Evolutionary conservation across 2,888 invertebrate species (phyloP), one percentile per base, ranked within the genome.

Genomic region (Prenolepis imparis): DNA sequence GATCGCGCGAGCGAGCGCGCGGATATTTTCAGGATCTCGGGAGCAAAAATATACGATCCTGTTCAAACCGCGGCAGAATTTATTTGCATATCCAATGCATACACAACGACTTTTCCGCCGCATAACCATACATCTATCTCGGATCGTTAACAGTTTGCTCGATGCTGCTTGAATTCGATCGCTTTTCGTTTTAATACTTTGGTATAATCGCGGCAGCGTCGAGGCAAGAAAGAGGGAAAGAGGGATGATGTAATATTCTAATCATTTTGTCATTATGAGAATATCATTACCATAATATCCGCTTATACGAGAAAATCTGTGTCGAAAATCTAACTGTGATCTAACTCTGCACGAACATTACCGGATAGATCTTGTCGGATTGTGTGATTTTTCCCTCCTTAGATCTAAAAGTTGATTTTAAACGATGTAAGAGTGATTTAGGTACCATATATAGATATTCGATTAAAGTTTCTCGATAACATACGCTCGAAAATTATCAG

Each of bases 1-100:
- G 66, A 70, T 74, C 28, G 28, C 28, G 28, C 39, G 41, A 21
- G 48, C 44, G 36, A 39, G 59, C 18, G 11, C 18, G 24, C 44
- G 64, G 84, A 74, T 84, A 73, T 72, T 87, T 82, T 44, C 24
- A 61, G 41, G 32, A 36, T 28, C n/a, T 39, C 52, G n/a, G 8
- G 24, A 11, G 24, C 48, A 41, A 55, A 70, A 66, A 57, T 52
- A 57, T 52, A 66, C 44, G 68, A 61, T n/a, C 28, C 57, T 55
- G 70, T 78, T 83, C 84, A 44, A 68, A 48, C 44, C 64, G 80
- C 59, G 63, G n/a, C 24, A 28, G 59, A 59, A 83, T 85, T 82
- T 83, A 81, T 85, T 87, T 77, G 81, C 81, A 85, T 89, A 75
- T 81, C 36, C 80, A 72, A 70, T 63, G 73, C 68, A 74, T 63